Evolutionary conservation across 2,888 invertebrate genomes (phyloP).

Genomic region (Amblyjoppa proteus): DNA sequence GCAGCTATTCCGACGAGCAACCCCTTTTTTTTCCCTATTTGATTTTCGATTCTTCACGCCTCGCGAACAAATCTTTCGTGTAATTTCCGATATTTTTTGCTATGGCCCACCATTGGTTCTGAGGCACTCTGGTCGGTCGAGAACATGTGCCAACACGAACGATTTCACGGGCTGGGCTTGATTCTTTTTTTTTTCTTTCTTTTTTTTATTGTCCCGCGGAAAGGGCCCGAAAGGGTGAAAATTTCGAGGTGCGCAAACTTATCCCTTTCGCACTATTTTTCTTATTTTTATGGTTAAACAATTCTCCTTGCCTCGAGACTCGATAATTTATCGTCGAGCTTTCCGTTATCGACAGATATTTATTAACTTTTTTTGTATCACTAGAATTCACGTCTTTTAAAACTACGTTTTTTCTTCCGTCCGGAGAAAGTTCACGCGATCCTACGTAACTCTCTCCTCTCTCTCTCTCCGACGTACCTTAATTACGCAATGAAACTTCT

Average conservation of each 20-base stretch:
- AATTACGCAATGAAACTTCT: slow-evolving; percentile 50
- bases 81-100: slow-evolving; percentile 82
- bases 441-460: slow-evolving; percentile 10
- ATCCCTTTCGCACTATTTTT: slow-evolving; percentile 48
- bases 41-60: slow-evolving; percentile 83
- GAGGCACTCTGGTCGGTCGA: slow-evolving; percentile 54
- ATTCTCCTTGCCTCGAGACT: background rate
- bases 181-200: slow-evolving; percentile 33
- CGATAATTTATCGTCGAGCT: background rate
- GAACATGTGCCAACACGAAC: slow-evolving; percentile 77
- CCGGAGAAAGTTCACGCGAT: slow-evolving; percentile 38
- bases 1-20: slow-evolving; percentile 66
- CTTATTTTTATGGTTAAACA: background rate
- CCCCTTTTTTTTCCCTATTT: slow-evolving; percentile 82
- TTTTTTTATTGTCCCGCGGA: slow-evolving; percentile 51
- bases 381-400: background rate
- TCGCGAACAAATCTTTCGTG: slow-evolving; percentile 82
- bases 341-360: background rate
- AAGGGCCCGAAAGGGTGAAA: slow-evolving; percentile 70
- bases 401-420: background rate
- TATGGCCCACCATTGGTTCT: background rate
- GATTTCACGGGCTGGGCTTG: slow-evolving; percentile 78
- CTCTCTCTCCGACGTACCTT: slow-evolving; percentile 16
- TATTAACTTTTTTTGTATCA: background rate
- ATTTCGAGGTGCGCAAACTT: background rate